Percentiles rank a stretch among this genome's conserved stretches.
Evolutionary conservation across 2,113 vertebrate genomes (phyloP).

Genomic region (Pelobates fuscus): DNA sequence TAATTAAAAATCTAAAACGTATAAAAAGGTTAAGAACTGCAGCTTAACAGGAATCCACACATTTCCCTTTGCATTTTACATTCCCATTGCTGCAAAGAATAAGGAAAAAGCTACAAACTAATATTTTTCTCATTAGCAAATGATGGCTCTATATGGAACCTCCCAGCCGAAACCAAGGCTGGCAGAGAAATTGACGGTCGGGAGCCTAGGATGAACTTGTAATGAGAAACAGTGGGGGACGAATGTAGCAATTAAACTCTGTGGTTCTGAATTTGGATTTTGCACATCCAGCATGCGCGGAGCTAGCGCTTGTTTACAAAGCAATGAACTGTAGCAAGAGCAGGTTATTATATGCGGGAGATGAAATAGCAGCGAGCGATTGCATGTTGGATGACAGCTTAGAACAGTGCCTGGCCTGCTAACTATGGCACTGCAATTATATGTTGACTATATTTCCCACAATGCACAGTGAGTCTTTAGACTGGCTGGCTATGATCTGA

Average conservation of each 20-base stretch:
- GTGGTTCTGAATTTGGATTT: slow-evolving; percentile 2
- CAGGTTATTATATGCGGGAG: no score
- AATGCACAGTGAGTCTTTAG: no score
- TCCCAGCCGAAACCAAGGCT: slow-evolving; percentile 2
- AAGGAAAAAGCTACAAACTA: not conserved
- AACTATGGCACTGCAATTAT: no score
- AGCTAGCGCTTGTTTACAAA: slow-evolving; percentile 19
- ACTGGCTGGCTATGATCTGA: no score
- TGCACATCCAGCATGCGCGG: not conserved
- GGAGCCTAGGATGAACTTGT: slow-evolving; percentile 26
- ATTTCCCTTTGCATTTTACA: not conserved
- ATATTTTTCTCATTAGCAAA: slow-evolving; percentile 45
- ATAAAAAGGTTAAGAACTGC: no score
- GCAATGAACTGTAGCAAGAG: not conserved
- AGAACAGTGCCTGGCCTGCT: no score
- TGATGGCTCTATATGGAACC: not conserved
- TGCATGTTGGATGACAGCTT: no score
- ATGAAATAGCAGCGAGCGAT: not conserved
- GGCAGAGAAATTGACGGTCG: slow-evolving; percentile 13
- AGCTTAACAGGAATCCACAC: no score
- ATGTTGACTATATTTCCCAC: no score
- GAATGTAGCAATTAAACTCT: slow-evolving; percentile 41
- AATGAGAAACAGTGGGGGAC: slow-evolving; percentile 44
- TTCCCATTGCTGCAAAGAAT: not conserved
- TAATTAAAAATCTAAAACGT: no score